A percentile compares a stretch with the other conserved stretches of the same genome.
These are phyloP conservation scores for Caenorhabditis zanzibari DNA, from an alignment of 2,888 invertebrate genomes.

Conservation along the genomic window DNA sequence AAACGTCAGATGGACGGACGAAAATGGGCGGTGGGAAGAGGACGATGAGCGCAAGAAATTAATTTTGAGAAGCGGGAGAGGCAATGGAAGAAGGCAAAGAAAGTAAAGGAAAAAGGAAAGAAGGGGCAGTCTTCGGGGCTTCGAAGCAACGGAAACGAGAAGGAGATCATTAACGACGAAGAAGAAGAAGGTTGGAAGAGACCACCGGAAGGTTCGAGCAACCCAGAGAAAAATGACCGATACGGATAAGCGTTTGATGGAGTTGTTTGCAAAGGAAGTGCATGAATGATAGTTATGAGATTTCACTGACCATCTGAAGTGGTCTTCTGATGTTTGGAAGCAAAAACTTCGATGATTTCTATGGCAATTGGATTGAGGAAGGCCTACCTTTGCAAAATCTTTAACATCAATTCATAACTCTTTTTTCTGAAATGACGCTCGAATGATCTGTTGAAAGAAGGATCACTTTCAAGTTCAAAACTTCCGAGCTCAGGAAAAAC, in stretches of 20 bases:
- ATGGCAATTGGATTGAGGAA: not conserved
- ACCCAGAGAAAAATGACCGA: conserved; percentile 38
- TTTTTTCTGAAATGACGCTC: too few relatives aligned
- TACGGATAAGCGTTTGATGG: conserved; percentile 17
- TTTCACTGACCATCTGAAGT: conserved; percentile 2
- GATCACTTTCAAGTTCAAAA: too few relatives aligned
- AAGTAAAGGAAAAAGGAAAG: conserved; percentile 14
- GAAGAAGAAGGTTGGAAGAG: conserved; percentile 32
- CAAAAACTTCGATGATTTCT: not conserved
- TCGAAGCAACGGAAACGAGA: conserved; percentile 48
- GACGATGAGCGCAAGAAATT: conserved; percentile 63
- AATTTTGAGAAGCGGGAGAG: conserved; percentile 55
- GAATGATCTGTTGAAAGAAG: too few relatives aligned
- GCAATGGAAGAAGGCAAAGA: conserved; percentile 36
- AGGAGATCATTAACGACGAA: conserved; percentile 51
- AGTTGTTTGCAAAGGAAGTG: conserved; percentile 1
- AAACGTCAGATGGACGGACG: conserved; percentile 40
- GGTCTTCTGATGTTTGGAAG: not conserved
- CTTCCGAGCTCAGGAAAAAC: too few relatives aligned
- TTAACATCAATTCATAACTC: too few relatives aligned
- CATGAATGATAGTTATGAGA: not conserved
- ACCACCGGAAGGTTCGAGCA: conserved; percentile 51
- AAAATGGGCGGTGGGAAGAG: conserved; percentile 36
- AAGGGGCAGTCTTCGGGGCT: not conserved
- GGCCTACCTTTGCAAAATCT: too few relatives aligned